phyloP scores from a whole-genome alignment of 2,888 invertebrate species.

The Acholoe squamosa region DNA sequence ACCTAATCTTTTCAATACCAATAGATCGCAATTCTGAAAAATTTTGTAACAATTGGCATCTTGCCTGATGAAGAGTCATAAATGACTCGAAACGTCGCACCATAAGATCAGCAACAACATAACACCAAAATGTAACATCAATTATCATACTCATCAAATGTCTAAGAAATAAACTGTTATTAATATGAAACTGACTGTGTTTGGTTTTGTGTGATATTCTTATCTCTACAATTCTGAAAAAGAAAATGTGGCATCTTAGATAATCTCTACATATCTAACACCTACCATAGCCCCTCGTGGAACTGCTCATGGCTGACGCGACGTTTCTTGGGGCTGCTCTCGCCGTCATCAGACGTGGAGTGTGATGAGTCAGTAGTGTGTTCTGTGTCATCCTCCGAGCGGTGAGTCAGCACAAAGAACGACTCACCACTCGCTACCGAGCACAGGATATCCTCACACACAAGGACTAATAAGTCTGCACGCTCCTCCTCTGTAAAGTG shows the following conservation, averaged over 20 bases:
- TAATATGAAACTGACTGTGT: too few relatives aligned
- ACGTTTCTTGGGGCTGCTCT: slow-evolving; percentile 74
- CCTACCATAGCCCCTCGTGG: slow-evolving; percentile 76
- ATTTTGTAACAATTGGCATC: too few relatives aligned
- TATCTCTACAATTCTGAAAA: too few relatives aligned
- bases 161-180: too few relatives aligned
- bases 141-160: too few relatives aligned
- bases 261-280: background rate
- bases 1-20: too few relatives aligned
- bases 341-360: slow-evolving; percentile 66
- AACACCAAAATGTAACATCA: too few relatives aligned
- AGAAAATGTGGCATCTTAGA: background rate
- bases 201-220: too few relatives aligned
- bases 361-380: background rate
- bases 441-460: slow-evolving; percentile 14
- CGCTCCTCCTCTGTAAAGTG: slow-evolving; percentile 27
- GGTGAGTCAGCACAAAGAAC: slow-evolving; percentile 71
- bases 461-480: background rate
- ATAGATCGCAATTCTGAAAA: too few relatives aligned
- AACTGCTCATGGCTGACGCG: slow-evolving; percentile 77
- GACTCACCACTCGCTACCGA: slow-evolving; percentile 64
- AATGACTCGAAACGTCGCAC: too few relatives aligned
- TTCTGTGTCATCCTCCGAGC: slow-evolving; percentile 63
- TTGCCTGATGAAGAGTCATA: too few relatives aligned
- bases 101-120: too few relatives aligned